phyloP scores from a whole-genome alignment of 2,113 vertebrate genomes.

The Fulmarus glacialis region DNA sequence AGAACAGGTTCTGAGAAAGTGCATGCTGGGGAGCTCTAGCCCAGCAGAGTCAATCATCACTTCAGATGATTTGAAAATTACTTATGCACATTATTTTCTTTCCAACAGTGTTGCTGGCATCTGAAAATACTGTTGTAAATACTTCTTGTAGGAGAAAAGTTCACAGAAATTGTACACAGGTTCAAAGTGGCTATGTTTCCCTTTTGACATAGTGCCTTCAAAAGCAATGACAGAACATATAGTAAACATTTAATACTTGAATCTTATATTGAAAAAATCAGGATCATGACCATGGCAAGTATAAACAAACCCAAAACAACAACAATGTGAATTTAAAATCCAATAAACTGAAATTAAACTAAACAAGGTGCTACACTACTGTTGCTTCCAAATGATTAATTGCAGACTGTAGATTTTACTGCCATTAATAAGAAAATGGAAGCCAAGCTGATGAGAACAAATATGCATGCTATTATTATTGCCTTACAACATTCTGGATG shows the following conservation, averaged over 20 bases:
- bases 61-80: not conserved
- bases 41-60: not conserved
- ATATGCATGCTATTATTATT: not conserved
- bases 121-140: not conserved
- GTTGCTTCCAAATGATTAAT: constrained; percentile 11
- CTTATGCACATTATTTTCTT: not conserved
- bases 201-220: not conserved
- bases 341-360: not conserved
- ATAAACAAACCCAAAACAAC: not conserved
- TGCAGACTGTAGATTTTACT: not conserved
- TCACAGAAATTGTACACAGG: not conserved
- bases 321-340: not conserved
- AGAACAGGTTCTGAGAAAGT: not conserved
- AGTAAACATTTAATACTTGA: not conserved
- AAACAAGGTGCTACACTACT: not conserved
- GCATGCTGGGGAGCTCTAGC: not conserved
- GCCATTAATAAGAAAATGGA: not conserved
- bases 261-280: not conserved
- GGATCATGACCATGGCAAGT: not conserved
- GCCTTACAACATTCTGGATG: not conserved
- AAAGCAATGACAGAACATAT: not conserved
- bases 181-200: not conserved
- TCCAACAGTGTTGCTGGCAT: not conserved
- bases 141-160: not conserved
- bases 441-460: not conserved